A percentile compares a stretch with the other conserved stretches of the same genome.
phyloP scores from a whole-genome alignment of 2,113 vertebrate genomes.

The Protomyctophum bolini region DNA sequence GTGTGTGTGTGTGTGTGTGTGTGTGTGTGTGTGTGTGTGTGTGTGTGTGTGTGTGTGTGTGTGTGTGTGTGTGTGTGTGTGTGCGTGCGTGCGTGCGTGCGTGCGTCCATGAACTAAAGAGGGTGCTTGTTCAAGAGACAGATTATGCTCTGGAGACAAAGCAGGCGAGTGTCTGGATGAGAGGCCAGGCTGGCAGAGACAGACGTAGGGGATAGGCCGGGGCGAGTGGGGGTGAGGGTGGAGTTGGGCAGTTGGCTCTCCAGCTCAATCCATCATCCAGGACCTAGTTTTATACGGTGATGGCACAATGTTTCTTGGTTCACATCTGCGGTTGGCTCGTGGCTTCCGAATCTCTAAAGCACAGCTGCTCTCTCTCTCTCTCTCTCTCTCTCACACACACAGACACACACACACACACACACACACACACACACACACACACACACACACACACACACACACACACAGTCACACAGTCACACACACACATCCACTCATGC shows the following conservation, averaged over 20 bases:
- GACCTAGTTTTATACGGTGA: slow-evolving; percentile 40
- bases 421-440: too few relatives aligned
- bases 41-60: too few relatives aligned
- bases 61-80: neutral
- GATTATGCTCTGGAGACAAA: slow-evolving; percentile 52
- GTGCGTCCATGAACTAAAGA: slow-evolving; percentile 48
- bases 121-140: slow-evolving; percentile 49
- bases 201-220: slow-evolving; percentile 32
- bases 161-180: slow-evolving; percentile 40
- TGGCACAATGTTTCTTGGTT: slow-evolving; percentile 46
- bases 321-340: slow-evolving; percentile 48
- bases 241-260: slow-evolving; percentile 47
- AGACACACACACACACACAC: too few relatives aligned
- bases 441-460: too few relatives aligned
- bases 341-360: slow-evolving; percentile 47
- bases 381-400: too few relatives aligned
- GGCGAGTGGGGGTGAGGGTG: slow-evolving; percentile 47
- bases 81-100: neutral
- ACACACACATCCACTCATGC: too few relatives aligned
- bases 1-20: neutral
- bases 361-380: slow-evolving; percentile 22
- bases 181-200: slow-evolving; percentile 18
- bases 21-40: neutral
- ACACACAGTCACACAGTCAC: too few relatives aligned
- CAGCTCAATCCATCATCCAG: slow-evolving; percentile 65